A percentile compares a stretch with the other conserved stretches of the same genome.
phyloP scores from a whole-genome alignment of 2,113 vertebrate species.

The Lophura nycthemera region DNA sequence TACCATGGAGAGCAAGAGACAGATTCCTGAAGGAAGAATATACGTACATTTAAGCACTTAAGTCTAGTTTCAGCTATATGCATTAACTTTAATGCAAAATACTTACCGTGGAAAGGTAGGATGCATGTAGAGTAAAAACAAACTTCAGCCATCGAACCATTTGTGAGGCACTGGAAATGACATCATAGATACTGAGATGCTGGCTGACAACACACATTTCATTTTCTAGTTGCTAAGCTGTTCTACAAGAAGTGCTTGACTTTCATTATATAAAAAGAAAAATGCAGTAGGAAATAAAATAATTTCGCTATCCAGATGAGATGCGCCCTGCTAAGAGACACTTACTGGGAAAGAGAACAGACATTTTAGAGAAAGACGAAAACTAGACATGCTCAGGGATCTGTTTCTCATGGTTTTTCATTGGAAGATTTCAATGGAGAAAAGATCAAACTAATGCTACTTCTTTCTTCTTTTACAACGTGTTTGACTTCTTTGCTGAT shows the following conservation, averaged over 20 bases:
- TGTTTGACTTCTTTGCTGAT: not conserved
- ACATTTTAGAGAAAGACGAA: not conserved
- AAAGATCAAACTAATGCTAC: not conserved
- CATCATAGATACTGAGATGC: not conserved
- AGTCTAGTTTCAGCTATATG: not conserved
- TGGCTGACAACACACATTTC: not conserved
- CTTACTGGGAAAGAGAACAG: not conserved
- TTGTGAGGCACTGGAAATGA: conserved; percentile 82
- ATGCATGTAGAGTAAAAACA: conserved; percentile 91
- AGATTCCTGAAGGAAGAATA: not conserved
- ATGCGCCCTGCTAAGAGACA: not conserved
- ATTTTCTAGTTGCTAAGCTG: not conserved
- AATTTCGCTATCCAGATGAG: not conserved
- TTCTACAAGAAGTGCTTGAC: not conserved
- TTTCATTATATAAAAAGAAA: not conserved
- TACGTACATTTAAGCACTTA: not conserved
- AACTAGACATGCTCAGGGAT: not conserved
- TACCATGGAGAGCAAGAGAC: not conserved
- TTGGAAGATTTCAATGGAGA: not conserved
- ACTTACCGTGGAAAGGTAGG: conserved; percentile 96
- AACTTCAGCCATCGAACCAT: conserved; percentile 95
- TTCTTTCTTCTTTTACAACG: not conserved
- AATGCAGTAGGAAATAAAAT: not conserved
- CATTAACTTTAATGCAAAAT: not conserved
- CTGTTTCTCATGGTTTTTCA: not conserved